These are phyloP conservation scores for Acleris holmiana DNA, from an alignment of 2,888 invertebrate genomes.

Conservation along the genomic window DNA sequence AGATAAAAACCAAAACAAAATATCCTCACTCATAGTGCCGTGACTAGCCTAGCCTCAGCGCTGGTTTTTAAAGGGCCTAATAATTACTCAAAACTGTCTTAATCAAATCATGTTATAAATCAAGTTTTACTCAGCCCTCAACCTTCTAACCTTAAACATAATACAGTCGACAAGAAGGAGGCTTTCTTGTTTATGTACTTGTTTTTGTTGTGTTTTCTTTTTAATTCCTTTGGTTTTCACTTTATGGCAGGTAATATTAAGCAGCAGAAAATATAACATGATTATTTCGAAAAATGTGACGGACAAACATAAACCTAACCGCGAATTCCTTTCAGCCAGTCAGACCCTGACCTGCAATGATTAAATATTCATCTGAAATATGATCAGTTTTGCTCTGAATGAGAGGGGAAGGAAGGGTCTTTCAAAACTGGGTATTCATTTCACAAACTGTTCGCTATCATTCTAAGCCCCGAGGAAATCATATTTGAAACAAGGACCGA, in stretches of 20 bases:
- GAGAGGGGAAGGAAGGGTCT: neutral
- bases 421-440: constrained; percentile 18
- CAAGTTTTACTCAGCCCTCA: too few species aligned
- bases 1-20: too few species aligned
- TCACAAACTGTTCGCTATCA: constrained; percentile 8
- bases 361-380: neutral
- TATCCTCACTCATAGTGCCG: too few species aligned
- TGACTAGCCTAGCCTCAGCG: too few species aligned
- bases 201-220: neutral
- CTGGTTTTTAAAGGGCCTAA: too few species aligned
- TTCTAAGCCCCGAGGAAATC: constrained; percentile 32
- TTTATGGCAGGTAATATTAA: neutral
- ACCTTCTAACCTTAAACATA: too few species aligned
- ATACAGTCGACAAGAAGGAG: neutral
- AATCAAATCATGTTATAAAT: too few species aligned
- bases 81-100: too few species aligned
- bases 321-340: neutral
- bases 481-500: constrained; percentile 25
- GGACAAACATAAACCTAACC: neutral
- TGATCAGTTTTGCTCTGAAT: neutral
- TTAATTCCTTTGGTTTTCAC: neutral
- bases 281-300: neutral
- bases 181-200: neutral
- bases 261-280: neutral
- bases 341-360: neutral